These are phyloP conservation scores for Sinocyclocheilus anophthalmus DNA, from an alignment of 2,113 vertebrate species.

Conservation along the genomic window DNA sequence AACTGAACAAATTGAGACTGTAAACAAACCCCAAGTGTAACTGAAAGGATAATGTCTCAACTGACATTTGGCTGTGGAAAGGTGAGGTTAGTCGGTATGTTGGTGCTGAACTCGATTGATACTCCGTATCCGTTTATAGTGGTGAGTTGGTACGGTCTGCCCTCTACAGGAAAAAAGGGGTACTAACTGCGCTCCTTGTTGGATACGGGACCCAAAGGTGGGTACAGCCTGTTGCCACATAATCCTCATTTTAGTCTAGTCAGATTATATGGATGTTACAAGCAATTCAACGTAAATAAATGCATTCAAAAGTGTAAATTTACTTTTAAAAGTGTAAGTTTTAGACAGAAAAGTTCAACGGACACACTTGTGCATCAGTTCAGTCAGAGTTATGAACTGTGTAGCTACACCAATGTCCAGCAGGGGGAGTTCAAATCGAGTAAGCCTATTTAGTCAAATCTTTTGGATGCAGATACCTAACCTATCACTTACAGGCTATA, in stretches of 20 bases:
- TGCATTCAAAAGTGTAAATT: not conserved
- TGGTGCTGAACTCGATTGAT: conserved; percentile 19
- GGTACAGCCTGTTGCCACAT: not conserved
- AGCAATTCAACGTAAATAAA: too few relatives aligned
- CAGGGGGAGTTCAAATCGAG: conserved; percentile 14
- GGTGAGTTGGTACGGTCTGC: conserved; percentile 47
- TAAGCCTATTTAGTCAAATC: not conserved
- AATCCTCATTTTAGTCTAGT: not conserved
- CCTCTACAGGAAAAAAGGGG: conserved; percentile 31
- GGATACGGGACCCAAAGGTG: not conserved
- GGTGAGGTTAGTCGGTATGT: conserved; percentile 39
- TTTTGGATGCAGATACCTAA: not conserved
- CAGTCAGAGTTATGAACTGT: not conserved
- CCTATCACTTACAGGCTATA: not conserved
- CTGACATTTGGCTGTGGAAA: conserved; percentile 39
- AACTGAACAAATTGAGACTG: conserved; percentile 26
- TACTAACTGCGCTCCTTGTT: not conserved
- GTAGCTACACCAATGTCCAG: conserved; percentile 19
- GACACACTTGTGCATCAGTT: conserved; percentile 6
- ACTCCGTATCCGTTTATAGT: conserved; percentile 7
- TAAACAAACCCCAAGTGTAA: conserved; percentile 26
- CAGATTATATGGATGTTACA: not conserved
- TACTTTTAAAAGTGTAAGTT: not conserved
- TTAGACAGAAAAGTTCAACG: not conserved
- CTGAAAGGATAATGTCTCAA: conserved; percentile 33